Evolutionary conservation across 2,113 vertebrate genomes (phyloP), one percentile per base, ranked within the genome.

Genomic region (Strix uralensis): DNA sequence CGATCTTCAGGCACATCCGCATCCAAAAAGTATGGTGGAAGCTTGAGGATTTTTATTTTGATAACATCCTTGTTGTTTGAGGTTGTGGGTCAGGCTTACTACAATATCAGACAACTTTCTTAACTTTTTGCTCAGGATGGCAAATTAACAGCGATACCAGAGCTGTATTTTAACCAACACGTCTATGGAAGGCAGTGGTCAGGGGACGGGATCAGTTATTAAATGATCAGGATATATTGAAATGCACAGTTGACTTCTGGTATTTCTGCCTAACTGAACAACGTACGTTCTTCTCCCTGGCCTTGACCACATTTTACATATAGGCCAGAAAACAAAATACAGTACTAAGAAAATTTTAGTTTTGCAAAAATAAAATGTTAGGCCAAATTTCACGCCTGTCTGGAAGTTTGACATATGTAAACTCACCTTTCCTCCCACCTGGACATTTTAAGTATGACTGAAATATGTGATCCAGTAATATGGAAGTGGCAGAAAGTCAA

Each of bases 211-310:
- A 25, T 69, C 32, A 11, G 13, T 29, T 27, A 9, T 10, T 5
- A 70, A 47, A 22, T 14, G 12, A 10, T 66, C 7, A 38, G 8
- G 22, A 3, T 36, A 7, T n/a, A 17, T 2, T 15, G n/a, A 58
- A 88, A n/a, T 3, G 3, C 2, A 1, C 23, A 5, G 18, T 21
- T 49, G 20, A 13, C 10, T n/a, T 40, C 3, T 2, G 0, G 7
- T 1, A 3, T 61, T 80, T 18, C 36, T 55, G 16, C 1, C 46
- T 54, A 11, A 14, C 12, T 11, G 10, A 16, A n/a, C 25, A 59
- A 7, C 0, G 3, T 7, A 11, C 0, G 0, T 81, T 84, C 29
- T 89, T 62, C 5, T 71, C 27, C 8, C 3, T 29, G 30, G 1
- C 15, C n/a, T 55, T 63, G 30, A 12, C 7, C 14, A 6, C 19